phyloP scores from a whole-genome alignment of 2,797 vertebrate genomes.

The Sorex maritimensis region DNA sequence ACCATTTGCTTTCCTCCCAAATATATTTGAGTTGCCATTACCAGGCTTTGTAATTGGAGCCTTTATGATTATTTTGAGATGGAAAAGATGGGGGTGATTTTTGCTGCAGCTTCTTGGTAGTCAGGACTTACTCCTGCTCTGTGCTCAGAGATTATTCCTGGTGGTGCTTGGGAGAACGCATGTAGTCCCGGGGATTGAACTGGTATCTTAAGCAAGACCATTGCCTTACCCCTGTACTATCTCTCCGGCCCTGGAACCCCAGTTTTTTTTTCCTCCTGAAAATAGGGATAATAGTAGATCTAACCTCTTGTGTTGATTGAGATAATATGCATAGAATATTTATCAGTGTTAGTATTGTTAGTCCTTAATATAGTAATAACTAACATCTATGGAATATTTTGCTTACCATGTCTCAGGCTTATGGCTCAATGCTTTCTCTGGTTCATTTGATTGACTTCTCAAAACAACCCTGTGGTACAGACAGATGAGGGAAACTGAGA shows the following conservation, averaged over 20 bases:
- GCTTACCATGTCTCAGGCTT: neutral
- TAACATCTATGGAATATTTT: neutral
- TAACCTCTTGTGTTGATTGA: neutral
- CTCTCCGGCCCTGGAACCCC: neutral
- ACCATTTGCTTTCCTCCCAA: neutral
- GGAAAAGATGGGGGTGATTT: too few species aligned
- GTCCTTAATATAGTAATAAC: neutral
- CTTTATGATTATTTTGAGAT: too few species aligned
- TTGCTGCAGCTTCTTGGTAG: too few species aligned
- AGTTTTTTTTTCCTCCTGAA: conserved; percentile 24
- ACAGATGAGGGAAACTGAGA: neutral
- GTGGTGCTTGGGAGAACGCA: too few species aligned
- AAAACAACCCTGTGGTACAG: neutral
- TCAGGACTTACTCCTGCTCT: too few species aligned
- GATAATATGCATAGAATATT: neutral
- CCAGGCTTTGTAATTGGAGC: neutral
- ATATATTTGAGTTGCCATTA: neutral
- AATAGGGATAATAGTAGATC: neutral
- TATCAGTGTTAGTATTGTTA: neutral
- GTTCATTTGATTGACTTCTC: neutral
- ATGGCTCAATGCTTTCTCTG: neutral
- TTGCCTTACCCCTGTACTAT: too few species aligned
- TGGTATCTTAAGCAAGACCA: too few species aligned
- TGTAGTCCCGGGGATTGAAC: too few species aligned
- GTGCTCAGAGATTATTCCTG: too few species aligned